Evolutionary conservation across 2,888 invertebrate species (phyloP), one percentile per base, ranked within the genome.

Genomic region (Aleiodes leptofemur): DNA sequence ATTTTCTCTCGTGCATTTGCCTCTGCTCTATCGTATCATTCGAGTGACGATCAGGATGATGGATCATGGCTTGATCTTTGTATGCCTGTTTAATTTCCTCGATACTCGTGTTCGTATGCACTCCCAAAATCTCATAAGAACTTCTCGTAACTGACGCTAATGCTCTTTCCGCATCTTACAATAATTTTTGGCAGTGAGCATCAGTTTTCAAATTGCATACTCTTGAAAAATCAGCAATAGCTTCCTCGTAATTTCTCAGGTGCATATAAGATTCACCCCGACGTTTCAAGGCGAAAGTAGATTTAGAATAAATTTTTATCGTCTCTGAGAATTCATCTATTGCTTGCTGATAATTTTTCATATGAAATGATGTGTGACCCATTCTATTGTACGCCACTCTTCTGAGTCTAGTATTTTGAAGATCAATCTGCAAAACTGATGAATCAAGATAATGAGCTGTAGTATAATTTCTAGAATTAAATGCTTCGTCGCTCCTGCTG

Each of bases 1-100:
- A 72, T 38, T 23, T 69, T 13, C 29, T 59, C 11, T 59, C 34
- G 31, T 72, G 14, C 9, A 11, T 38, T 4, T 13, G 31, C 11
- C 34, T 31, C 3, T 59, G 55, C 29, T 72, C 34, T 11, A 14
- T 0, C 1, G 48, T 53, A 7, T 97, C 97, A 88, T 94, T 95
- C 4, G 97, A 95, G 90, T 98, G 98, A 56, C 98, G 93, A 91
- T 98, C 98, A 76, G 98, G 98, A 92, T 98, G 98, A 90, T 96
- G 97, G 9, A 96, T 93, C 76, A 98, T 91, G 0, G 98, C 98
- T 82, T 95, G 92, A 90, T 97, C 97, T 85, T 94, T 93, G 90
- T 98, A 98, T 23, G 23, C 23, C 23, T 23, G 1, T 23, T 23
- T 23, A 23, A 23, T 23, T 23, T 23, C 23, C 23, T 23, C 23